phyloP scores from a whole-genome alignment of 2,797 vertebrate species.

The Sebastes hopkinsi region DNA sequence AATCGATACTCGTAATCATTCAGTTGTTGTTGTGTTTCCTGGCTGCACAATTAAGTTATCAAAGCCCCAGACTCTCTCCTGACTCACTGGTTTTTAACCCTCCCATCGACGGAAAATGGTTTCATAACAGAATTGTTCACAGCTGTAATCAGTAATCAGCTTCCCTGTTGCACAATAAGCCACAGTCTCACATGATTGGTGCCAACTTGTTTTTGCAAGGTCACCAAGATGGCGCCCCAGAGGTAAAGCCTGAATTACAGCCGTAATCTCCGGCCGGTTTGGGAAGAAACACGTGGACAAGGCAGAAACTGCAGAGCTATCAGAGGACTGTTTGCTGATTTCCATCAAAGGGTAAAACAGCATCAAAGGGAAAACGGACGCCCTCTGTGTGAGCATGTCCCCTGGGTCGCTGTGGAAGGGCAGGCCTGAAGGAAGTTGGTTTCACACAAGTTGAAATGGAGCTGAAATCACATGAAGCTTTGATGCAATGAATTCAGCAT shows the following conservation, averaged over 20 bases:
- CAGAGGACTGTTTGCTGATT: conserved; percentile 44
- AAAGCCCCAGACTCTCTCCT: conserved; percentile 17
- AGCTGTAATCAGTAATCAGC: conserved; percentile 40
- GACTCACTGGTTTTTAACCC: conserved; percentile 22
- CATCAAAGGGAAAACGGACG: conserved; percentile 47
- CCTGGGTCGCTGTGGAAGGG: conserved; percentile 38
- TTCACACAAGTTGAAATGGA: conserved; percentile 29
- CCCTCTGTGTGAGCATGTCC: conserved; percentile 33
- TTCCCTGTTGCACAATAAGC: conserved; percentile 14
- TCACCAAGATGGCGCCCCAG: conserved; percentile 13
- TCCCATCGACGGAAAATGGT: conserved; percentile 15
- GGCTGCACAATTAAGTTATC: conserved; percentile 52
- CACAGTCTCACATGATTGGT: conserved; percentile 2
- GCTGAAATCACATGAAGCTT: conserved; percentile 33
- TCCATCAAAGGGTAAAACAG: conserved; percentile 56
- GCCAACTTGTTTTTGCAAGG: conserved; percentile 22
- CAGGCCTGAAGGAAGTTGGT: conserved; percentile 25
- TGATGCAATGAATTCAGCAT: conserved; percentile 22
- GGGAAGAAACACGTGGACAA: conserved; percentile 29
- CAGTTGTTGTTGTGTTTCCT: conserved; percentile 29
- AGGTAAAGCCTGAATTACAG: conserved; percentile 6
- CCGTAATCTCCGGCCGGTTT: neutral
- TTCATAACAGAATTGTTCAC: conserved; percentile 44
- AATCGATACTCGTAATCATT: conserved; percentile 58
- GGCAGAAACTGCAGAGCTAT: conserved; percentile 8